phyloP scores from a whole-genome alignment of 2,888 invertebrate species.

The Frankliniella fusca region DNA sequence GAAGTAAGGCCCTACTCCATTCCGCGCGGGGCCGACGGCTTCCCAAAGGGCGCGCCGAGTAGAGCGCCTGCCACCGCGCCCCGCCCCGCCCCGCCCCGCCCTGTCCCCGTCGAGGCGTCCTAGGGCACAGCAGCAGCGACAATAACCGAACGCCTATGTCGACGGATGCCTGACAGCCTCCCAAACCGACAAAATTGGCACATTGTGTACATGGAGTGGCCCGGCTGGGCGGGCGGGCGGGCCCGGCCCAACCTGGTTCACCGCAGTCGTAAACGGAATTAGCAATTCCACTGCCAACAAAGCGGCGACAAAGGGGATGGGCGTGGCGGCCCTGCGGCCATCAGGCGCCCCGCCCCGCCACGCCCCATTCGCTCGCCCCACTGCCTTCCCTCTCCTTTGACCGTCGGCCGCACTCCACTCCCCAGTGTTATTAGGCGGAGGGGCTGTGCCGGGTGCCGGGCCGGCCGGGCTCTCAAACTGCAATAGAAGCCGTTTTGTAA shows the following conservation, averaged over 20 bases:
- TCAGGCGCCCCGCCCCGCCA: not conserved
- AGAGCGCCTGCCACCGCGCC: not conserved
- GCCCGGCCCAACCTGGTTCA: not conserved
- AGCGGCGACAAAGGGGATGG: not conserved
- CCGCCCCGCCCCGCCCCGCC: not conserved
- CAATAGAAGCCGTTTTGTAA: not conserved
- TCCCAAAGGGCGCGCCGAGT: not conserved
- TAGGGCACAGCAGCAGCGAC: not conserved
- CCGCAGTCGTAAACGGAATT: constrained; percentile 8
- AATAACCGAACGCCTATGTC: not conserved
- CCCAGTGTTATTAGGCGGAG: not conserved
- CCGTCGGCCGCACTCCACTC: not conserved
- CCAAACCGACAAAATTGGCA: not conserved
- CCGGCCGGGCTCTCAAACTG: not conserved
- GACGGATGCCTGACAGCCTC: not conserved
- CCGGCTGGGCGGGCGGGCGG: not conserved
- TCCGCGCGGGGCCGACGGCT: not conserved
- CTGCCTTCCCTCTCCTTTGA: not conserved
- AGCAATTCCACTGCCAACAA: constrained; percentile 16
- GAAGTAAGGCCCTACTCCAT: constrained; percentile 11
- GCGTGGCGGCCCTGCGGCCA: not conserved
- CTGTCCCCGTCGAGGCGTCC: not conserved
- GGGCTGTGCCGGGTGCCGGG: not conserved
- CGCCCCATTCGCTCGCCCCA: not conserved
- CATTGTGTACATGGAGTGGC: not conserved